Evolutionary conservation across 2,888 invertebrate species (phyloP), one percentile per base, ranked within the genome.

Genomic region (Folsomia manolachei): DNA sequence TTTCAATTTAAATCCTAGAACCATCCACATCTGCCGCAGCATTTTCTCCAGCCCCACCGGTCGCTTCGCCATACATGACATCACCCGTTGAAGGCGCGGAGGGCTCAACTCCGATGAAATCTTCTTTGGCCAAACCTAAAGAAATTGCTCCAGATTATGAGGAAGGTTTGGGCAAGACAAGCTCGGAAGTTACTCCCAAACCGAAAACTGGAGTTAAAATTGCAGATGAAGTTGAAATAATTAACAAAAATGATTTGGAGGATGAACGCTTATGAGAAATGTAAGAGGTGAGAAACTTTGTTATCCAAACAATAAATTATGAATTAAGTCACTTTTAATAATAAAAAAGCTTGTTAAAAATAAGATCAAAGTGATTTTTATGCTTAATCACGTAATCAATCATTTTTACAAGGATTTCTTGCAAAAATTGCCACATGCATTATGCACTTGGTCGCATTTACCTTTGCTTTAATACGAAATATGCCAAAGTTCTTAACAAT

Each of bases 71-170:
- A 56, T 56, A 56, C 21, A 56, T 56, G 56, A 19, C 56, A 21
- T 4, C 56, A 18, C 56, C 56, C 7, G 7, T 39, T 4, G 56
- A 14, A 7, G 7, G 4, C n/a, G 56, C 7, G 11, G 11, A 7
- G 7, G 51, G 9, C 9, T 11, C 9, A 11, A 51, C 51, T 51
- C 56, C 64, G 21, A 19, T 27, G 25, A 64, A 64, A 21, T 64
- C 64, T 64, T 23, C 64, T 7, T 19, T 64, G 7, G 64, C 64
- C 4, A 27, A 26, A n/a, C 64, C 64, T 19, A 64, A 64, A 27
- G 64, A 64, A 64, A 64, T 64, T 64, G 39, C 27, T 27, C 64
- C 64, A 2, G 64, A 64, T 27, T 64, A 64, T 27, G 64, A 64
- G 4, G 64, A 27, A 64, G 64, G 64, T 27, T 7, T 27, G 7